Evolutionary conservation across 35 echinoderm and acorn worm genomes (phyloP), one percentile per base, ranked within the genome.

Genomic region (Holothuria glaberrima): DNA sequence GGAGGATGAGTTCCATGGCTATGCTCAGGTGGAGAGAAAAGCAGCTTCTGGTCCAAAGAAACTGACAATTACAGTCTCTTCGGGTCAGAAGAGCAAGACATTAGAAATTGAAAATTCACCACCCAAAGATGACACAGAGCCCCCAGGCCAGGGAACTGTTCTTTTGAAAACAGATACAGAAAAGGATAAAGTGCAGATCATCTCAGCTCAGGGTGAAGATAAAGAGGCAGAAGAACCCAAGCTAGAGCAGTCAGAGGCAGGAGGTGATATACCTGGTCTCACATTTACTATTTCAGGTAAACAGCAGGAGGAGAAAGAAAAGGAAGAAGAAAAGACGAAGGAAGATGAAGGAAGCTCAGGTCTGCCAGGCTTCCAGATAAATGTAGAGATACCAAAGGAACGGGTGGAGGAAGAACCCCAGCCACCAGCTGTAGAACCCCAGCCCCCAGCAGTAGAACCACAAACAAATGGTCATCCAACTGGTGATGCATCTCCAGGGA

Each of bases 61-160:
- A 85, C 61, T 86, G 67, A 92, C 86, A 18, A 68, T 92, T 5
- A 92, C 91, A 20, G 91, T 92, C 68, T 78, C 91, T 36, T 92
- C 91, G 0, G 91, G 91, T 12, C 84, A 92, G 36, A 92, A 88
- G 72, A 87, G 69, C 20, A 92, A 92, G 58, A 78, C 85, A 17
- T 30, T 92, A 32, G 66, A 92, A 71, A 92, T 92, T 29, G 80
- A 88, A 20, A 92, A 92, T 17, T 82, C 79, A 32, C 79, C 79
- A 19, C 79, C 79, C 10, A 63, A 65, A 46, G 76, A 82, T 30
- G 89, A 68, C n/a, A 48, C 33, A 28, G 57, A 30, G 12, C 31
- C 54, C 10, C 80, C 56, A 13, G 31, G 33, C 12, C 54, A 58
- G 12, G 54, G 80, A 19, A 84, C 41, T 0, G 74, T 48, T 14